Conservation (phyloP, 1,140 invertebrate species). For the Orchestia grillus region DNA sequence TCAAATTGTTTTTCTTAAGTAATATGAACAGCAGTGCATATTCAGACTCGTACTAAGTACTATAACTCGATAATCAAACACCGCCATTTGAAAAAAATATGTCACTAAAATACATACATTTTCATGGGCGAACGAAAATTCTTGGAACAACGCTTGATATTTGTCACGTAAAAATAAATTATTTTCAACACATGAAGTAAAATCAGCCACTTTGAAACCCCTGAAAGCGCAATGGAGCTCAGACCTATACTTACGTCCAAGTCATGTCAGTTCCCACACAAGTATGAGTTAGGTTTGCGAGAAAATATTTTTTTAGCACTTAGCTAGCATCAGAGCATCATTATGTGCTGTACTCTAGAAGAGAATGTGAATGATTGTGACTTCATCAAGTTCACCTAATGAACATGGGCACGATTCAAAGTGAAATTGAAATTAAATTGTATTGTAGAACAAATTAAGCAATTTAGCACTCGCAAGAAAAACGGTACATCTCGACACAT, state of each 20-base stretch:
- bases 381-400: background rate
- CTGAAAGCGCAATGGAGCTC: background rate
- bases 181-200: background rate
- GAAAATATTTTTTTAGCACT: background rate
- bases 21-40: no score
- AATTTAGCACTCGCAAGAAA: background rate
- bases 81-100: background rate
- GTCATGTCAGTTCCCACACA: no score
- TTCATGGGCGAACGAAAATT: background rate
- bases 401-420: background rate
- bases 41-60: no score
- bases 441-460: background rate
- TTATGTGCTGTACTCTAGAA: no score
- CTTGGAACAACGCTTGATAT: no score
- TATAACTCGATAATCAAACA: background rate
- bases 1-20: no score
- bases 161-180: no score
- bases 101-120: background rate
- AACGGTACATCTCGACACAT: no score
- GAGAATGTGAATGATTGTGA: background rate
- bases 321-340: no score
- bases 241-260: no score
- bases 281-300: background rate
- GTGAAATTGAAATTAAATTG: background rate
- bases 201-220: background rate